A percentile compares a stretch with the other conserved stretches of the same genome.
Evolutionary conservation across 2,888 invertebrate genomes (phyloP).

Genomic region (Salticus scenicus): DNA sequence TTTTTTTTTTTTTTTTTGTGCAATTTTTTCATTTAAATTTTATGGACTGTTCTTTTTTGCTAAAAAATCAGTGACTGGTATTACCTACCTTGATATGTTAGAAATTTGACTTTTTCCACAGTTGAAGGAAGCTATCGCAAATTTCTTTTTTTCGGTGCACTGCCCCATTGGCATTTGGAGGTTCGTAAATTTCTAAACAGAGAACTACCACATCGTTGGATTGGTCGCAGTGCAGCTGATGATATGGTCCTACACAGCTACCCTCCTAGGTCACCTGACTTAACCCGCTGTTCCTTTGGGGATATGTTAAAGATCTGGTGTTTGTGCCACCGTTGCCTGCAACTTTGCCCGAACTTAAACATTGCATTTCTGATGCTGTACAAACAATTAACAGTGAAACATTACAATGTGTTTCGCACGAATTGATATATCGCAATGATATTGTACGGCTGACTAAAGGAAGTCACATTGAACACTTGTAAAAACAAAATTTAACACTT

Average conservation of each 20-base stretch:
- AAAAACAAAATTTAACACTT: no score
- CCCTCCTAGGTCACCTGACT: background rate
- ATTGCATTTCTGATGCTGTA: background rate
- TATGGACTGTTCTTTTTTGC: no score
- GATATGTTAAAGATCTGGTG: background rate
- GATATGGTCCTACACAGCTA: slow-evolving; percentile 13
- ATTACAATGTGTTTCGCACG: background rate
- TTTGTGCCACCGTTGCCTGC: no score
- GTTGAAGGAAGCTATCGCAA: background rate
- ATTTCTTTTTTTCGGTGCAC: background rate
- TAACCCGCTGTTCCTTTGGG: background rate
- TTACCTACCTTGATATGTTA: no score
- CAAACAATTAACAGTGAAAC: background rate
- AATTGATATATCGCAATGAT: background rate
- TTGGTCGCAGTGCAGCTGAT: background rate
- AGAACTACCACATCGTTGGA: background rate
- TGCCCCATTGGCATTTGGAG: background rate
- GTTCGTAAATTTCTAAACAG: background rate
- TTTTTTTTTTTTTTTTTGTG: no score
- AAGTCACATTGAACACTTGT: background rate
- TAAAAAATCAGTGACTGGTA: no score
- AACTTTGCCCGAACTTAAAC: background rate
- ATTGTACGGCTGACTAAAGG: background rate
- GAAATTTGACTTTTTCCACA: no score
- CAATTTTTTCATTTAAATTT: no score